Evolutionary conservation across 2,797 vertebrate genomes (phyloP), one percentile per base, ranked within the genome.

Genomic region (Danio aesculapii): DNA sequence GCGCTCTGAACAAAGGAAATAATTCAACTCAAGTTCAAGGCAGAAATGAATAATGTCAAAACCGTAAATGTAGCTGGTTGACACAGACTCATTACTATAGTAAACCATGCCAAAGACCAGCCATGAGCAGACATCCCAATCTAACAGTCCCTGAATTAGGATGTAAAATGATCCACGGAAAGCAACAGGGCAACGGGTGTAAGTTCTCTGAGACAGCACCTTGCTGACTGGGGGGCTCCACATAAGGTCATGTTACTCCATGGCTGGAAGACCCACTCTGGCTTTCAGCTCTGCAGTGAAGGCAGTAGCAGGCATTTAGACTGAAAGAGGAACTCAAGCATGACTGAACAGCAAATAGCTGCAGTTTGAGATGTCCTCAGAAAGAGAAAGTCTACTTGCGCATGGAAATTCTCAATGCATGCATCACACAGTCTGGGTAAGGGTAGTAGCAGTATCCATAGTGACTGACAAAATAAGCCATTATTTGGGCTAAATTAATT

Each of bases 91-190:
- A 19, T 17, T 21, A 62, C 57, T 62, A 62, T 14, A 58, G 8
- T 12, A 79, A 79, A 71, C 47, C 39, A 71, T 0, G 8, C 44
- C 58, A 43, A 79, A 79, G 58, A 62, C 59, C 17, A 72, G 5
- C n/a, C 59, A 63, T 55, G 21, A 10, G 12, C 46, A 43, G 66
- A 70, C 66, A 70, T 79, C 44, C 21, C 39, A 30, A 79, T 19
- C 30, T 71, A 71, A 70, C 67, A 9, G 21, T 70, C 68, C 50
- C 71, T 59, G 44, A 70, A 81, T 71, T 76, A 76, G 77, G 59
- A 64, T 61, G 52, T 44, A 71, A 73, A 59, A 81, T 39, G 59
- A 77, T 76, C 67, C 67, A 50, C n/a, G 17, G 10, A 70, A 41
- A 47, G 64, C 71, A 55, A 47, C 57, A 64, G 64, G 59, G 77